phyloP scores from a whole-genome alignment of 2,113 vertebrate species.

The Aegithalos caudatus region DNA sequence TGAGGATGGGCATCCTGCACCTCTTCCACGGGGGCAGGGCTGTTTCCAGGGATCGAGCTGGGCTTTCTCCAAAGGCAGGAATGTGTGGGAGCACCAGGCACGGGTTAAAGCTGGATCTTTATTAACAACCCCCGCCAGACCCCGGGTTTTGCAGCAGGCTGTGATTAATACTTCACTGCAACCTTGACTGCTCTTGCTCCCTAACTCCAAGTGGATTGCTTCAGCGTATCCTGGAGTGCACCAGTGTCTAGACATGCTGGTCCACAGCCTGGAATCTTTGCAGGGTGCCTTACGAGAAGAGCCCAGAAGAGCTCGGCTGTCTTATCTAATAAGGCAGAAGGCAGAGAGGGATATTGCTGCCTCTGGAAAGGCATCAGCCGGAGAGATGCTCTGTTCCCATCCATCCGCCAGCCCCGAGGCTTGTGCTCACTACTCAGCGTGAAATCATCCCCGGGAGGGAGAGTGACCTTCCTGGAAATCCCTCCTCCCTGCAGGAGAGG shows the following conservation, averaged over 20 bases:
- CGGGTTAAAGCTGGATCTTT: background rate
- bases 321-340: background rate
- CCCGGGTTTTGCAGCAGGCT: fast-evolving
- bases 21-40: fast-evolving
- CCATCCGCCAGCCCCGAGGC: background rate
- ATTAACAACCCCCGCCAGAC: fast-evolving
- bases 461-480: background rate
- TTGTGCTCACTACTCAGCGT: background rate
- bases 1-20: background rate
- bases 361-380: background rate
- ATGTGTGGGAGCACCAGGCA: background rate
- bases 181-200: background rate
- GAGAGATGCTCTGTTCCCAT: background rate
- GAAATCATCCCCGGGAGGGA: background rate
- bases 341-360: background rate
- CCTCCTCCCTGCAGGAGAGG: background rate
- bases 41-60: background rate
- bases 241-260: background rate
- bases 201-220: background rate
- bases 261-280: background rate
- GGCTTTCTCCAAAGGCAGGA: background rate
- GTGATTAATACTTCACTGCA: background rate
- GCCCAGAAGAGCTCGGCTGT: background rate
- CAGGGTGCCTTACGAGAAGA: background rate
- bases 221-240: background rate